phyloP scores from a whole-genome alignment of 2,888 invertebrate species.

The Polymixis lichenea region DNA sequence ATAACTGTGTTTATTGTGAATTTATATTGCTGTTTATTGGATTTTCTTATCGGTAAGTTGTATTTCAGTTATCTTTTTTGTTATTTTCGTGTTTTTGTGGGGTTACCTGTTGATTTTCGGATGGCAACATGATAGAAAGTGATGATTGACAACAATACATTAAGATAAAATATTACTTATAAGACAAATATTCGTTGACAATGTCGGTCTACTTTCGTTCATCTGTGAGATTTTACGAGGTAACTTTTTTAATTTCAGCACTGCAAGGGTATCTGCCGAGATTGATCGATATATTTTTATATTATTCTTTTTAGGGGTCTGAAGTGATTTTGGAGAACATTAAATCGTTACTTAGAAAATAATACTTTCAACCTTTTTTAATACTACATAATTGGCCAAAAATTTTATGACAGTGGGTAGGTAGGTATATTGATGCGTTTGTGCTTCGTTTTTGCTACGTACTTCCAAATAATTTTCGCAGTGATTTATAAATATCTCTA shows the following conservation, averaged over 20 bases:
- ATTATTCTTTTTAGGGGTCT: not conserved
- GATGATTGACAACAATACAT: conserved; percentile 35
- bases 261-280: not conserved
- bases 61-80: conserved; percentile 33
- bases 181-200: conserved; percentile 30
- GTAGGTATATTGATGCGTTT: no score
- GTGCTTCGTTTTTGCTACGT: not conserved
- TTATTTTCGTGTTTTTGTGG: conserved; percentile 20
- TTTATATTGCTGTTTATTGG: conserved; percentile 42
- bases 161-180: conserved; percentile 20
- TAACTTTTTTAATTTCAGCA: conserved; percentile 8
- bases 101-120: conserved; percentile 66
- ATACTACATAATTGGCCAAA: not conserved
- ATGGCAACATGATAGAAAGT: conserved; percentile 44
- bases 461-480: not conserved
- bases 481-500: not conserved
- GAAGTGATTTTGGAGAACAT: not conserved
- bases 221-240: not conserved
- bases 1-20: conserved; percentile 60
- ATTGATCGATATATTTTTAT: conserved; percentile 19
- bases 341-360: not conserved
- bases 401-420: not conserved
- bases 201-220: conserved; percentile 2
- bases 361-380: no score
- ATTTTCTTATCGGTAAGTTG: conserved; percentile 61